Evolutionary conservation across 2,113 vertebrate genomes (phyloP).

Genomic region (Thalassarche chlororhynchos): DNA sequence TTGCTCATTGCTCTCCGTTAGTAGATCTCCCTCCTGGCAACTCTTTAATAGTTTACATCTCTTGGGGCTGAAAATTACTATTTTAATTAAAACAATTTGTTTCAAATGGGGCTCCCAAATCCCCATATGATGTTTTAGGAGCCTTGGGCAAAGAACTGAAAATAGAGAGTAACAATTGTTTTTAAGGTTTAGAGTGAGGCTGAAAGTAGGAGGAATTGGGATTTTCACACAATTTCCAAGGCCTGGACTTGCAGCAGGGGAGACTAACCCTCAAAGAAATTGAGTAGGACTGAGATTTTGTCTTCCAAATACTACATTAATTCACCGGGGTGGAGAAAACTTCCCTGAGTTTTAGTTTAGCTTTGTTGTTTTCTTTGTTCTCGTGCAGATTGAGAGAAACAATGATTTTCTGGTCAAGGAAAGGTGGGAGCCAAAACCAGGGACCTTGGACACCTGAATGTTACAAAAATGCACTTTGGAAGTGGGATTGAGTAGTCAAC

Average conservation of each 20-base stretch:
- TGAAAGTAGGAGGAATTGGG: background rate
- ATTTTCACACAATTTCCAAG: rapidly evolving
- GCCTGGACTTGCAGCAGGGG: background rate
- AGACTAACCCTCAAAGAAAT: background rate
- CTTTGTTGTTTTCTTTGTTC: background rate
- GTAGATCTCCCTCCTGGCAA: constrained; percentile 62
- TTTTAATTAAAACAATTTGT: constrained; percentile 76
- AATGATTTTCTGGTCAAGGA: background rate
- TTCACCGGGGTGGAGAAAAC: background rate
- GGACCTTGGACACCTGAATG: rapidly evolving
- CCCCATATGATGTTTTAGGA: constrained; percentile 1
- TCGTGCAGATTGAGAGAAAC: background rate
- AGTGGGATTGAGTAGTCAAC: rapidly evolving
- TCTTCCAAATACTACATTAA: background rate
- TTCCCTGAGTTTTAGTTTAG: background rate
- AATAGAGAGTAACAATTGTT: background rate
- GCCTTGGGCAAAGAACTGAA: constrained; percentile 27
- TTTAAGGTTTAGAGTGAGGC: background rate
- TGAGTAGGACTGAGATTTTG: background rate
- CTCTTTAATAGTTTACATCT: constrained; percentile 65
- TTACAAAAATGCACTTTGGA: background rate
- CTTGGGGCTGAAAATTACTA: constrained; percentile 63
- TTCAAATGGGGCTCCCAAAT: constrained; percentile 55
- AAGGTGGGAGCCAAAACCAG: background rate
- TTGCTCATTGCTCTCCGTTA: constrained; percentile 61